These are phyloP conservation scores for Plusia festucae DNA, from an alignment of 2,888 invertebrate species.

Conservation along the genomic window DNA sequence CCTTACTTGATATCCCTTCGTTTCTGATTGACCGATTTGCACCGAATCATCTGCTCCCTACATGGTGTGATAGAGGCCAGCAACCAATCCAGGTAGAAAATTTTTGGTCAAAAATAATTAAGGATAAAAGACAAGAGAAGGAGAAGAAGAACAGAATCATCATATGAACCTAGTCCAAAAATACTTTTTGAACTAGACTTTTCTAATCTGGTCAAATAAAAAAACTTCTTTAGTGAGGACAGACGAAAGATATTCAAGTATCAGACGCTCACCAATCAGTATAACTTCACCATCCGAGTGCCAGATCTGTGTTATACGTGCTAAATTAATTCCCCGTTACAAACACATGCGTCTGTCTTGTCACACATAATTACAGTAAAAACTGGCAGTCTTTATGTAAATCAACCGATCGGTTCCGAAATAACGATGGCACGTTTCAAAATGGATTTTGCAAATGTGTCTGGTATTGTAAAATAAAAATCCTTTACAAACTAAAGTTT, in stretches of 20 bases:
- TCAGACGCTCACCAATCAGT: constrained; percentile 31
- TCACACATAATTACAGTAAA: constrained; percentile 55
- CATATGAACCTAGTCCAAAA: too few relatives aligned
- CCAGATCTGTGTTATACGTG: constrained; percentile 48
- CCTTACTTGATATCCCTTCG: too few relatives aligned
- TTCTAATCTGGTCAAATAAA: background rate
- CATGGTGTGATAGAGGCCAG: too few relatives aligned
- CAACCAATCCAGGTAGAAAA: too few relatives aligned
- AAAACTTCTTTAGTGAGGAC: background rate
- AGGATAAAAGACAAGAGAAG: too few relatives aligned
- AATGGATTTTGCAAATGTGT: constrained; percentile 3
- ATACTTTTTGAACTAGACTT: background rate
- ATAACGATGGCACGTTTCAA: constrained; percentile 14
- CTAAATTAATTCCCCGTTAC: constrained; percentile 47
- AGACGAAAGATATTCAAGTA: constrained; percentile 1
- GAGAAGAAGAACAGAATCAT: too few relatives aligned
- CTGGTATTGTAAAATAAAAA: background rate
- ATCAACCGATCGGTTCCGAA: constrained; percentile 17
- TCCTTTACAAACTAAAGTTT: background rate
- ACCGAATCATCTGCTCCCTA: too few relatives aligned
- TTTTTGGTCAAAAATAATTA: too few relatives aligned
- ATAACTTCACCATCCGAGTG: constrained; percentile 35
- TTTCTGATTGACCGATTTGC: too few relatives aligned
- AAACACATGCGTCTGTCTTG: constrained; percentile 45
- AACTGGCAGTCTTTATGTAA: constrained; percentile 33